Percentiles rank a stretch among this genome's conserved stretches.
Conservation (phyloP, 1,140 invertebrate species). For the Trissolcus basalis region DNA sequence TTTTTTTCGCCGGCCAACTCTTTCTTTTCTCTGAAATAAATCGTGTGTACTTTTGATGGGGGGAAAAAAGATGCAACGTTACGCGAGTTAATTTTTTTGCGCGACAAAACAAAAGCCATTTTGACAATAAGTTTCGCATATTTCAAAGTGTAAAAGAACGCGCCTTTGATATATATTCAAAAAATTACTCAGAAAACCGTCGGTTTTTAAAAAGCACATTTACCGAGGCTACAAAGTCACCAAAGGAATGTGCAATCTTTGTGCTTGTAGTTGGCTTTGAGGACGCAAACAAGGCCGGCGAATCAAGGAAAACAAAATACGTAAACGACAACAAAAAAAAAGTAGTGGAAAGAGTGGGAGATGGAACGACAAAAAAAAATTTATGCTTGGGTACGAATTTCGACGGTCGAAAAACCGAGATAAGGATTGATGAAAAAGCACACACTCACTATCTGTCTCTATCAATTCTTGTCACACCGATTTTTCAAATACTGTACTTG, state of each 20-base stretch:
- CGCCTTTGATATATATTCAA: slow-evolving; percentile 9
- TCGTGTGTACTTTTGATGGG: slow-evolving; percentile 11
- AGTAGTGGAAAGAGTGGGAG: background rate
- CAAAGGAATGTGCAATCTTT: slow-evolving; percentile 40
- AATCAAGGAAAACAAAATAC: slow-evolving; percentile 17
- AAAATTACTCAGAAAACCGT: background rate
- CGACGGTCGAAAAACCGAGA: slow-evolving; percentile 9
- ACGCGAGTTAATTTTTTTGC: slow-evolving; percentile 19
- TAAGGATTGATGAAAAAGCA: slow-evolving; percentile 45
- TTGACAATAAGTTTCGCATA: slow-evolving; percentile 19
- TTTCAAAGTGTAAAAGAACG: slow-evolving; percentile 19
- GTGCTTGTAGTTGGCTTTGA: slow-evolving; percentile 5
- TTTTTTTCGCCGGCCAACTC: background rate
- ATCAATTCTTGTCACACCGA: slow-evolving; percentile 47
- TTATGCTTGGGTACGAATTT: slow-evolving; percentile 10
- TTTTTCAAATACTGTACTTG: slow-evolving; percentile 28
- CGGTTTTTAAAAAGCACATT: slow-evolving; percentile 29
- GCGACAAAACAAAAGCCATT: slow-evolving; percentile 15
- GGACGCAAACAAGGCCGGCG: slow-evolving; percentile 11
- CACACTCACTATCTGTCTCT: slow-evolving; percentile 49
- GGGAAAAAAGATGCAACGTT: slow-evolving; percentile 9
- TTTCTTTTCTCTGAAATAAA: background rate
- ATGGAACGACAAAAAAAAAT: background rate
- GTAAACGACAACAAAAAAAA: background rate
- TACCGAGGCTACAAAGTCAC: slow-evolving; percentile 14